phyloP scores from a whole-genome alignment of 2,113 vertebrate species.

The Neodon shergylaensis region DNA sequence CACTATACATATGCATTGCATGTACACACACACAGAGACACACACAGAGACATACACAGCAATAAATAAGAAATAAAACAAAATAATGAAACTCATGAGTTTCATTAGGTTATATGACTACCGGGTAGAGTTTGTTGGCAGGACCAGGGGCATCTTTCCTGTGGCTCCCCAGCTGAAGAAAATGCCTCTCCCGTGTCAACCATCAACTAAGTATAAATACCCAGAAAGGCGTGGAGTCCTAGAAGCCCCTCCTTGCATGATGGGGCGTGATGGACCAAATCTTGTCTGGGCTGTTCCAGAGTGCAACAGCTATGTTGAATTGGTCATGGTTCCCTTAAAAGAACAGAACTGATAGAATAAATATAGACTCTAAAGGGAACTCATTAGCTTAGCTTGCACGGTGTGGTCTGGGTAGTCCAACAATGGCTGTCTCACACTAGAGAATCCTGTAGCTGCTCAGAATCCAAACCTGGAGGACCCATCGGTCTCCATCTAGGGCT shows the following conservation, averaged over 20 bases:
- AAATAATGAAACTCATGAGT: neutral
- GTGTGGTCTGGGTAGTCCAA: neutral
- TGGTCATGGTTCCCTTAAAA: neutral
- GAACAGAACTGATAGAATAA: neutral
- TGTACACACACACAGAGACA: neutral
- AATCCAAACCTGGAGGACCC: neutral
- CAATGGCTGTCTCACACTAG: neutral
- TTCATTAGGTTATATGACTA: neutral
- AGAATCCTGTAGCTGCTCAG: neutral
- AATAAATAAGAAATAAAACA: neutral
- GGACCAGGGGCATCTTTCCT: neutral
- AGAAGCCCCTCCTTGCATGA: too few relatives aligned
- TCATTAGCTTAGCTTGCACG: neutral
- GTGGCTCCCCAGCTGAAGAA: neutral
- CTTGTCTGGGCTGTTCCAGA: neutral
- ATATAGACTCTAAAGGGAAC: neutral
- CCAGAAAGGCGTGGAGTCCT: neutral
- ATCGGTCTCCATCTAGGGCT: accelerated
- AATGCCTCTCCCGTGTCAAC: neutral
- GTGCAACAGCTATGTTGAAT: neutral
- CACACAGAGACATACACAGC: neutral
- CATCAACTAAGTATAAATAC: too few relatives aligned
- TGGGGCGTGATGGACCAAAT: too few relatives aligned
- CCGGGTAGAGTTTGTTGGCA: neutral
- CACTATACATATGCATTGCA: neutral